These are phyloP conservation scores for Psilanteris sp. DNA, from an alignment of 1,140 invertebrate genomes.

Conservation along the genomic window DNA sequence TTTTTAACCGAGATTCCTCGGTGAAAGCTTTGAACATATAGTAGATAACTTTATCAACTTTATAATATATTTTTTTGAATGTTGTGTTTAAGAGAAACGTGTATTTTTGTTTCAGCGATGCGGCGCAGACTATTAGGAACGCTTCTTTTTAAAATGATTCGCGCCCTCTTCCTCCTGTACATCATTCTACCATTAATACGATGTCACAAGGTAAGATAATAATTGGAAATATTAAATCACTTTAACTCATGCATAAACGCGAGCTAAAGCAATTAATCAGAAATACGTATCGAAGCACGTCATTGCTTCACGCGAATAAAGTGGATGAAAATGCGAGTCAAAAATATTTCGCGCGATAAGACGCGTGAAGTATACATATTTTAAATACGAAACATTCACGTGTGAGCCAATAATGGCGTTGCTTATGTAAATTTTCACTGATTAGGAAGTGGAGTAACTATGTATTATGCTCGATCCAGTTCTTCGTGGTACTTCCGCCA, in stretches of 20 bases:
- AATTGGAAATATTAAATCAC: conserved; percentile 39
- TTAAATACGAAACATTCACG: conserved; percentile 27
- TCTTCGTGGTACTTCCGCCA: conserved; percentile 56
- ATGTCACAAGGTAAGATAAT: conserved; percentile 78
- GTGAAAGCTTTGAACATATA: conserved; percentile 37
- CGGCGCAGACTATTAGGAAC: conserved; percentile 78
- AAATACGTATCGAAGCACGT: conserved; percentile 32
- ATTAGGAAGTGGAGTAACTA: conserved; percentile 53
- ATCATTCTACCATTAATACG: conserved; percentile 78
- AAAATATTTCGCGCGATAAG: conserved; percentile 46
- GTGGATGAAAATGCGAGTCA: conserved; percentile 8
- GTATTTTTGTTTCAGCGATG: conserved; percentile 76
- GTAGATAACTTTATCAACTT: conserved; percentile 39
- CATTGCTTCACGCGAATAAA: conserved; percentile 17
- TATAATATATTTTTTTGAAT: conserved; percentile 30
- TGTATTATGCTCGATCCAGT: conserved; percentile 52
- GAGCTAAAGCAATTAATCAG: conserved; percentile 43
- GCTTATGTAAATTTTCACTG: conserved; percentile 57
- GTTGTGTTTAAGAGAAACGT: conserved; percentile 8
- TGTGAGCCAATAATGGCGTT: conserved; percentile 12
- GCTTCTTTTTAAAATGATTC: conserved; percentile 79
- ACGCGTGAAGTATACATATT: conserved; percentile 34
- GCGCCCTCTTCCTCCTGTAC: conserved; percentile 77
- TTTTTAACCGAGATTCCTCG: conserved; percentile 4
- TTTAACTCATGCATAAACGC: conserved; percentile 21